These are phyloP conservation scores for Pachliopta kotzebuea DNA, from an alignment of 2,888 invertebrate genomes.

Conservation along the genomic window DNA sequence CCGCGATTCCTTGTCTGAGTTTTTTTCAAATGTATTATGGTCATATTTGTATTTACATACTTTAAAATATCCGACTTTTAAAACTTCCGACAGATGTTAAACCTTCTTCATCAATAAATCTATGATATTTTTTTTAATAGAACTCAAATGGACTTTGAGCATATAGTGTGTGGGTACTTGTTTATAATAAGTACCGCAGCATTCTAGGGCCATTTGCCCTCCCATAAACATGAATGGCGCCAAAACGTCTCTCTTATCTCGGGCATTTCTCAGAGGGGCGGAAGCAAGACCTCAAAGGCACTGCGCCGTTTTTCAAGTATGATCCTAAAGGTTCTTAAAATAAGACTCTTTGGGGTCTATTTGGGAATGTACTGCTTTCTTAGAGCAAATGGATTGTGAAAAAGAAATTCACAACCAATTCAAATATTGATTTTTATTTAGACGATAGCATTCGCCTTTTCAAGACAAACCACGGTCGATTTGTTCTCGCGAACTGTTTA, in stretches of 20 bases:
- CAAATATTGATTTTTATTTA: conserved; percentile 77
- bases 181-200: conserved; percentile 76
- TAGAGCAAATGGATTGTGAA: conserved; percentile 77
- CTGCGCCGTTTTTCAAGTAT: conserved; percentile 70
- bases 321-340: conserved; percentile 75
- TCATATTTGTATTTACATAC: no score
- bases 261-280: conserved; percentile 75
- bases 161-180: conserved; percentile 55
- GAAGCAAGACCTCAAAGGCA: conserved; percentile 71
- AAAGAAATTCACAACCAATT: conserved; percentile 69
- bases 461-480: conserved; percentile 20
- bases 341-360: conserved; percentile 70
- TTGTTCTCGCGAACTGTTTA: not conserved
- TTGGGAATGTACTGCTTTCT: conserved; percentile 72
- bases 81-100: no score
- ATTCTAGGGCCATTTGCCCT: conserved; percentile 76
- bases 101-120: not conserved
- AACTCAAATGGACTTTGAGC: conserved; percentile 34
- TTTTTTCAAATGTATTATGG: no score
- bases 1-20: no score
- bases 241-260: conserved; percentile 80
- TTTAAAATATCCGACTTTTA: no score
- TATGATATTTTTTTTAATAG: not conserved
- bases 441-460: conserved; percentile 39
- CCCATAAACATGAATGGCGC: conserved; percentile 79